Evolutionary conservation across 1,140 invertebrate genomes (phyloP), one percentile per base, ranked within the genome.

Genomic region (Drosophila saltans): DNA sequence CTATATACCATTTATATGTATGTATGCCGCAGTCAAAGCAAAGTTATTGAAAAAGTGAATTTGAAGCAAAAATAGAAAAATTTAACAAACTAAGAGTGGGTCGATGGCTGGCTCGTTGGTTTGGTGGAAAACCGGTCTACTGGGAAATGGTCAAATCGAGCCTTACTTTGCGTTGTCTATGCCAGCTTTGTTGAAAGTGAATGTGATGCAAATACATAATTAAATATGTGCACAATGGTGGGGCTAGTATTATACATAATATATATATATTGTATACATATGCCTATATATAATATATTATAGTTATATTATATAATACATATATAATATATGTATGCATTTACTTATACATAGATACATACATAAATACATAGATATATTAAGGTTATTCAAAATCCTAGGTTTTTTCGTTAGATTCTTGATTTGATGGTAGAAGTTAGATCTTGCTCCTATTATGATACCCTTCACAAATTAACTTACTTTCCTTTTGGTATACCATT

Each of bases 141-240:
- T 55, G 76, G 76, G 72, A 78, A 78, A 76, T 75, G 75, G 67
- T 40, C 67, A 78, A 78, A 77, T 73, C 56, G 66, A 66, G 52
- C 68, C 72, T 58, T 61, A 72, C 64, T 78, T 33, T 16, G 16
- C 52, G 67, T 55, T 68, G 41, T 62, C 63, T 69, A 68, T 58
- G 76, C 62, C 48, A 36, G 56, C 30, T 78, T 68, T 65, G 73
- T 67, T 64, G 64, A 72, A 78, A 78, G 76, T 78, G 69, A 78
- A 78, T 78, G 75, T 76, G 64, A 65, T 78, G 61, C 73, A 76
- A 76, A 78, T 78, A 63, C 41, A 28, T 48, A 60, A 63, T 76
- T 72, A 58, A 72, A 61, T 66, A 65, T 64, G 58, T 39, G 66
- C 26, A 69, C 66, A 61, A 41, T 62, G 28, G 45, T 21, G 28